A percentile compares a stretch with the other conserved stretches of the same genome.
These are phyloP conservation scores for Charanyca ferruginea DNA, from an alignment of 2,888 invertebrate genomes.

Conservation along the genomic window DNA sequence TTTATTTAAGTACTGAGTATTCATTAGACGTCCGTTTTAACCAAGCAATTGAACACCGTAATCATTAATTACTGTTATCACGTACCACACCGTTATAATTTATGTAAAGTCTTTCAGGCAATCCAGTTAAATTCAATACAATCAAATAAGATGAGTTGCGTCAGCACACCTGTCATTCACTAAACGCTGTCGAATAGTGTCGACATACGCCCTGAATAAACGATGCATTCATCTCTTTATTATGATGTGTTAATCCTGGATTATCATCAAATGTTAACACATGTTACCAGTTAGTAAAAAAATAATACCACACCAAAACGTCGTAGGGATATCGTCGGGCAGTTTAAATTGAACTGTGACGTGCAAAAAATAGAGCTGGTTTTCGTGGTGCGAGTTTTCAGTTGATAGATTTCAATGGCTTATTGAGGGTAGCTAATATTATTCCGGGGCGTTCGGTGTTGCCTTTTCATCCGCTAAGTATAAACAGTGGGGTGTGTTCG, in stretches of 20 bases:
- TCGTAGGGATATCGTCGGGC: constrained; percentile 24
- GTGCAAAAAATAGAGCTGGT: constrained; percentile 66
- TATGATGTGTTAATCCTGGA: constrained; percentile 91
- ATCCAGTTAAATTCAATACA: constrained; percentile 56
- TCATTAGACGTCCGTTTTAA: background rate
- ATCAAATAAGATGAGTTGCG: constrained; percentile 84
- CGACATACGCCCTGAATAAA: constrained; percentile 89
- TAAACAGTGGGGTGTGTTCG: constrained; percentile 90
- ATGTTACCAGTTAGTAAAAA: constrained; percentile 91
- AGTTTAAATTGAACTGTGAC: constrained; percentile 72
- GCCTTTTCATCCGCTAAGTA: constrained; percentile 91
- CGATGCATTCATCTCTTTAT: constrained; percentile 90
- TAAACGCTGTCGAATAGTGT: constrained; percentile 84
- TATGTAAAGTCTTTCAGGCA: constrained; percentile 47
- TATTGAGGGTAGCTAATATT: constrained; percentile 91
- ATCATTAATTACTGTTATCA: constrained; percentile 23
- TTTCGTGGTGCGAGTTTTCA: constrained; percentile 65
- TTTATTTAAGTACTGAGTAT: background rate
- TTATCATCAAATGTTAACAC: constrained; percentile 91
- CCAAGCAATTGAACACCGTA: background rate
- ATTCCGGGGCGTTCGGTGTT: constrained; percentile 90
- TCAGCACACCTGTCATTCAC: constrained; percentile 85
- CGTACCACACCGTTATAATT: constrained; percentile 39
- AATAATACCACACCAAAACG: constrained; percentile 49
- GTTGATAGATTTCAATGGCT: constrained; percentile 84